Evolutionary conservation across 1,140 invertebrate genomes (phyloP).

Genomic region (Zaprionus nigranus): DNA sequence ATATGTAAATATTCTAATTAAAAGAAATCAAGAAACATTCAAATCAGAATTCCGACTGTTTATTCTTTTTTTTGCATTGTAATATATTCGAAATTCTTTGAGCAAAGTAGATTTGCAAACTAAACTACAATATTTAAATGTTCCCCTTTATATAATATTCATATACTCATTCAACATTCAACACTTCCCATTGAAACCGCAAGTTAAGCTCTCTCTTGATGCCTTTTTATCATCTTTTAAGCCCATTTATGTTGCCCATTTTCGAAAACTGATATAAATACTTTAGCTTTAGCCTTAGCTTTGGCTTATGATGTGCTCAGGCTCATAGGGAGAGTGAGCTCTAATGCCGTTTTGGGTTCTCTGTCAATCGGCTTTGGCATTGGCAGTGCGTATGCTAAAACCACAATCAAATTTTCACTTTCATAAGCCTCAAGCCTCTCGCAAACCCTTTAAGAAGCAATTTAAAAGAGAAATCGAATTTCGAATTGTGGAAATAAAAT

Average conservation of each 20-base stretch:
- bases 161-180: not conserved
- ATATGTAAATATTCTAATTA: slow-evolving; percentile 24
- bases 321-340: too few relatives aligned
- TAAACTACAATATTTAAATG: not conserved
- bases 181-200: not conserved
- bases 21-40: slow-evolving; percentile 14
- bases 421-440: slow-evolving; percentile 39
- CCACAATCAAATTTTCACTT: slow-evolving; percentile 59
- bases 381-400: slow-evolving; percentile 13
- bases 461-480: slow-evolving; percentile 42
- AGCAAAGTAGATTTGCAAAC: not conserved
- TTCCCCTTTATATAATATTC: not conserved
- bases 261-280: slow-evolving; percentile 24
- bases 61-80: not conserved
- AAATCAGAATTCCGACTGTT: not conserved
- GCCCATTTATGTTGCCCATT: slow-evolving; percentile 10
- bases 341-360: slow-evolving; percentile 22
- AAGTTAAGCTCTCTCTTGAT: not conserved
- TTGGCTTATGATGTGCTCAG: not conserved
- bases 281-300: not conserved
- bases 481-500: slow-evolving; percentile 43
- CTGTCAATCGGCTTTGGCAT: slow-evolving; percentile 46
- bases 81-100: not conserved
- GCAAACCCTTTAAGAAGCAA: slow-evolving; percentile 37
- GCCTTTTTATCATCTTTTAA: slow-evolving; percentile 16